Evolutionary conservation across 1,140 invertebrate species (phyloP), one percentile per base, ranked within the genome.

Genomic region (Eueides isabella): DNA sequence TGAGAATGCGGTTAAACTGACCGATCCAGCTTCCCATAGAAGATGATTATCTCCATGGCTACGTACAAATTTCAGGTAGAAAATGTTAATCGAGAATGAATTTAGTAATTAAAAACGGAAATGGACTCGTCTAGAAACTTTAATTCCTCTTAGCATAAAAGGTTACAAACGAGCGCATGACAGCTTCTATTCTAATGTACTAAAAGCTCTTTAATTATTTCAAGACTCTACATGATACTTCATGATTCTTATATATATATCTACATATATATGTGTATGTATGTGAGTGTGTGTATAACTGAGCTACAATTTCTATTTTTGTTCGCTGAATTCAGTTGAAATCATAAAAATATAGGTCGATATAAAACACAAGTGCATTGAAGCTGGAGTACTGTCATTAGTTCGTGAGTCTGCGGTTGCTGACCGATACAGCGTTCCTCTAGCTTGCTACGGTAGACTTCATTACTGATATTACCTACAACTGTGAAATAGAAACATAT

Each of bases 1-100:
- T 66, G 67, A 73, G 71, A 67, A 38, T 67, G 61, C 33, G 68
- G 64, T 61, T 44, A 28, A 16, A 62, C 55, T 33, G 65, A 23
- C 71, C 75, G 66, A 48, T 41, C 31, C 75, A 28, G 7, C 23
- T 12, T 48, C 41, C 19, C 48, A 55, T 26, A 23, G 48, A 55
- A 55, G 23, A 55, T 55, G 19, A 55, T 26, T 55, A 55, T 55
- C 48, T 55, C 9, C 19, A 23, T 55, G 12, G 19, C 23, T 26
- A 23, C 7, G 23, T 55, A 55, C 48, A 26, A 55, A 55, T 23
- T 55, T 55, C 19, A 55, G 23, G 48, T 55, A 55, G 48, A 14
- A 55, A 55, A 55, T 55, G 48, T 55, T 55, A 55, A 55, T 55
- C 26, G 19, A 55, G 48, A 7, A 55, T 26, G 48, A 55, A 55